phyloP scores from a whole-genome alignment of 2,888 invertebrate genomes.

The Dilophus febrilis region DNA sequence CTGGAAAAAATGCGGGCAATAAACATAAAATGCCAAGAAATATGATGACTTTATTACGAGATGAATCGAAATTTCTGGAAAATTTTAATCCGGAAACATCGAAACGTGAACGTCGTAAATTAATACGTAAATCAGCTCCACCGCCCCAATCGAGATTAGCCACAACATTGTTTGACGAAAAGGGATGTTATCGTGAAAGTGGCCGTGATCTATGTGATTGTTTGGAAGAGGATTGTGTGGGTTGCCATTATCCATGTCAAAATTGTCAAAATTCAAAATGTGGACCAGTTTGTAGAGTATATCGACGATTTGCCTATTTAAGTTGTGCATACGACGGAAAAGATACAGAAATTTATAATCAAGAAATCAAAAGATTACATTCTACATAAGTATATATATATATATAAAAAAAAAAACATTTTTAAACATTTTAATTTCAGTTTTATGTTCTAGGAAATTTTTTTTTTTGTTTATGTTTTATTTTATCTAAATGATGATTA shows the following conservation, averaged over 20 bases:
- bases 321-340: no score
- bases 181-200: conserved; percentile 42
- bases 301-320: conserved; percentile 34
- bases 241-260: conserved; percentile 69
- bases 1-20: no score
- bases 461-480: no score
- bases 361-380: no score
- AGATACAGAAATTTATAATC: no score
- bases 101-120: conserved; percentile 56
- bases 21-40: no score
- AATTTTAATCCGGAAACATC: conserved; percentile 68
- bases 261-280: conserved; percentile 61
- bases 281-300: conserved; percentile 62
- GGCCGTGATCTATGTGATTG: conserved; percentile 74
- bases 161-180: conserved; percentile 46
- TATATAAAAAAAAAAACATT: no score
- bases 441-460: no score
- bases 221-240: conserved; percentile 53
- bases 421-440: no score
- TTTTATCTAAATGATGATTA: no score
- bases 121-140: conserved; percentile 38
- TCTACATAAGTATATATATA: no score
- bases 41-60: no score
- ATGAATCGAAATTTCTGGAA: conserved; percentile 26
- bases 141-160: conserved; percentile 19